phyloP scores from a whole-genome alignment of 2,113 vertebrate genomes.

The Arizona elegans region DNA sequence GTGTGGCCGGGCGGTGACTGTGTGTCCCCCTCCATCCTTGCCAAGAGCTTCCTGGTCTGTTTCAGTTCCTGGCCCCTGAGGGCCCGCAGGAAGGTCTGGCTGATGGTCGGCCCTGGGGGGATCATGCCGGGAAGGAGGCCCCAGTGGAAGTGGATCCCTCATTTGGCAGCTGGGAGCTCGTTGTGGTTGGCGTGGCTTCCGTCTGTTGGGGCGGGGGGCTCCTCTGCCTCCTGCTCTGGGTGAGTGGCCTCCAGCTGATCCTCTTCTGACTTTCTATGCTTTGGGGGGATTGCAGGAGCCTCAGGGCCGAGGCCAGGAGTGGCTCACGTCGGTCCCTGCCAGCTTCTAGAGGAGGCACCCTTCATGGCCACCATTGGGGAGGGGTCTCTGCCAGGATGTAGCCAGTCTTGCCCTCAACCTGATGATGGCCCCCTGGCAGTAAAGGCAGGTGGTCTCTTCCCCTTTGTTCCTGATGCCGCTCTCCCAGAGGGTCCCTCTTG shows the following conservation, averaged over 20 bases:
- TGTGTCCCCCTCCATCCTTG: no score
- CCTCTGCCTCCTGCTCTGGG: constrained; percentile 71
- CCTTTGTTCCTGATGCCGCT: background rate
- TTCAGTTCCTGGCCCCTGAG: constrained; percentile 60
- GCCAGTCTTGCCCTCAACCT: no score
- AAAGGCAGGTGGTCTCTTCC: background rate
- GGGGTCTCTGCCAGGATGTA: background rate
- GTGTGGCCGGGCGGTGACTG: background rate
- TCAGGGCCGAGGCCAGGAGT: background rate
- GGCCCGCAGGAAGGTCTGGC: background rate
- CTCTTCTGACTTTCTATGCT: background rate
- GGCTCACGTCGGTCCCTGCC: background rate
- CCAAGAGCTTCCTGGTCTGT: background rate
- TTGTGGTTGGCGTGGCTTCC: constrained; percentile 67
- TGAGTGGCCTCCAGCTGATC: constrained; percentile 40
- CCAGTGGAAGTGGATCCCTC: constrained; percentile 50
- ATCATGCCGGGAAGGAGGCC: constrained; percentile 5
- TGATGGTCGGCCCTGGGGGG: background rate
- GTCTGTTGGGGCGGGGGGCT: constrained; percentile 83
- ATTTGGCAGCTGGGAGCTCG: constrained; percentile 70
- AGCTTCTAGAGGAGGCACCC: background rate
- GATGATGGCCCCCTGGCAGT: background rate
- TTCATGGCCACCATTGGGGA: background rate
- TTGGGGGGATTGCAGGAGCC: background rate
- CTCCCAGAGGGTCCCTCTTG: background rate